Percentiles rank a stretch among this genome's conserved stretches.
phyloP scores from a whole-genome alignment of 2,113 vertebrate species.

The Donacobius atricapilla region DNA sequence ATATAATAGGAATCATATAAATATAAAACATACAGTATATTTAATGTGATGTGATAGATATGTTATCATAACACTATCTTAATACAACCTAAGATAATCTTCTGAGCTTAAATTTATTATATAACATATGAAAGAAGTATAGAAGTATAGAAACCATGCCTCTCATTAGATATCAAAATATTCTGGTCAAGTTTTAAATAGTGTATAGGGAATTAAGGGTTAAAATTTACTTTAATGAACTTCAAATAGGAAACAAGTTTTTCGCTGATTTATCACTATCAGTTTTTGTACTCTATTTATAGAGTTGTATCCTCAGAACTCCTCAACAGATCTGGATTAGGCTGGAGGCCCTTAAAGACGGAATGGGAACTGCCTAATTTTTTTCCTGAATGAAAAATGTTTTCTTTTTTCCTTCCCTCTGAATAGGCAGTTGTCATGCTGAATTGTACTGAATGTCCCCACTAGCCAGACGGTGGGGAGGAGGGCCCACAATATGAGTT shows the following conservation, averaged over 20 bases:
- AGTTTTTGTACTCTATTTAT: neutral
- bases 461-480: conserved; percentile 34
- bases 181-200: neutral
- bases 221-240: neutral
- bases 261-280: neutral
- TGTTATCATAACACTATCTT: neutral
- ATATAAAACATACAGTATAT: neutral
- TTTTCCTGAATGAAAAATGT: neutral
- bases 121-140: neutral
- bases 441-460: conserved; percentile 18
- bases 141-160: neutral
- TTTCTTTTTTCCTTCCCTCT: neutral
- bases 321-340: neutral
- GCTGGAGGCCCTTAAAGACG: neutral
- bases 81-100: neutral
- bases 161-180: neutral
- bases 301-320: neutral
- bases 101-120: neutral
- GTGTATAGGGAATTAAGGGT: neutral
- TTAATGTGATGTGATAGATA: neutral
- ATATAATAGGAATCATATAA: neutral
- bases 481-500: neutral
- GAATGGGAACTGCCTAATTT: neutral
- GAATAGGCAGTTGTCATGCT: neutral
- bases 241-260: neutral